phyloP scores from a whole-genome alignment of 1,140 invertebrate genomes.

The Lysiphlebus fabarum region DNA sequence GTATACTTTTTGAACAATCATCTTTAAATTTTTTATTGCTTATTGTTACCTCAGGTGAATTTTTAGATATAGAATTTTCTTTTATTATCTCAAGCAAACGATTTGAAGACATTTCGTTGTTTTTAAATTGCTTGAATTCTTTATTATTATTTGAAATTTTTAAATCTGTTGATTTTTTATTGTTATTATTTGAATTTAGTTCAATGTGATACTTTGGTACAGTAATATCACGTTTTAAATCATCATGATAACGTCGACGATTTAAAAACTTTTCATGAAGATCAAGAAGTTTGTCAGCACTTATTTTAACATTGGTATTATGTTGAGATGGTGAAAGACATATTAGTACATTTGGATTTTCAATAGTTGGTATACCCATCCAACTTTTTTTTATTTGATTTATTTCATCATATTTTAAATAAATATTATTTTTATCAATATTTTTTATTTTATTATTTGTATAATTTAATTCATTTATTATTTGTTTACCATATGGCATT shows the following conservation, averaged over 20 bases:
- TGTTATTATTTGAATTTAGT: slow-evolving; percentile 10
- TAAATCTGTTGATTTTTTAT: slow-evolving; percentile 20
- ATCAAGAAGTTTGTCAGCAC: slow-evolving; percentile 62
- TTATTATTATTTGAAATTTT: slow-evolving; percentile 22
- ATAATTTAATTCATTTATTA: slow-evolving; percentile 63
- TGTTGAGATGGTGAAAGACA: slow-evolving; percentile 72
- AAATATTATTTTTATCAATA: slow-evolving; percentile 18
- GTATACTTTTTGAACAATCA: slow-evolving; percentile 50
- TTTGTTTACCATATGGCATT: slow-evolving; percentile 63
- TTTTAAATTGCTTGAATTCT: slow-evolving; percentile 21
- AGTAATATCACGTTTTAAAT: slow-evolving; percentile 31
- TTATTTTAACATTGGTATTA: slow-evolving; percentile 51
- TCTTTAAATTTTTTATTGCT: slow-evolving; percentile 23
- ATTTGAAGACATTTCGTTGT: slow-evolving; percentile 31
- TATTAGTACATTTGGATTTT: slow-evolving; percentile 61
- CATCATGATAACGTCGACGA: slow-evolving; percentile 58
- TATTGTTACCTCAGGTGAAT: slow-evolving; percentile 9
- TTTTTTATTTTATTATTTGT: slow-evolving; percentile 46
- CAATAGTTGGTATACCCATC: slow-evolving; percentile 59
- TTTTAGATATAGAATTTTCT: slow-evolving; percentile 40
- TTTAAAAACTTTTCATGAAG: slow-evolving; percentile 67
- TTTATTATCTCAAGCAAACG: slow-evolving; percentile 59
- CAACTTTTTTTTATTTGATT: slow-evolving; percentile 47
- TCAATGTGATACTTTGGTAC: slow-evolving; percentile 42
- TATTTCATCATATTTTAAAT: slow-evolving; percentile 41